A percentile compares a stretch with the other conserved stretches of the same genome.
Conservation (phyloP, 2,888 invertebrate genomes). For the Liodrosophila aerea region DNA sequence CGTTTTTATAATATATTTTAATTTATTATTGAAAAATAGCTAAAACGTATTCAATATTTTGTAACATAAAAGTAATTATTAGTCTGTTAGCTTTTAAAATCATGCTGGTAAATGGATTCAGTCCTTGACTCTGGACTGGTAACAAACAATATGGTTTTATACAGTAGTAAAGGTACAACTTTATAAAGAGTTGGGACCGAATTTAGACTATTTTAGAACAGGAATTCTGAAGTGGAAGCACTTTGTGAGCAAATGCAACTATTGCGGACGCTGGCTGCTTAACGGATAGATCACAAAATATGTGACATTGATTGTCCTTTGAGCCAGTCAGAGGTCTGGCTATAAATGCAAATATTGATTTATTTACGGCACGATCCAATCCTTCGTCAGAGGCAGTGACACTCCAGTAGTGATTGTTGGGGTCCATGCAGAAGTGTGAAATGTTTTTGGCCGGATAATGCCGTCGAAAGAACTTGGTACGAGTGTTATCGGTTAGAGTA, state of each 20-base stretch:
- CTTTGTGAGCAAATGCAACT: conserved; percentile 84
- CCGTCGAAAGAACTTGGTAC: conserved; percentile 92
- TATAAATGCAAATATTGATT: conserved; percentile 96
- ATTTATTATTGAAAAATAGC: too few species aligned
- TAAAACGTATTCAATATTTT: too few species aligned
- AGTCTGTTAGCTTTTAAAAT: too few species aligned
- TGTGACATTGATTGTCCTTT: conserved; percentile 97
- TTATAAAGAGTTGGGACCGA: too few species aligned
- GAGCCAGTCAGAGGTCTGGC: conserved; percentile 92
- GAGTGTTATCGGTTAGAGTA: conserved; percentile 96
- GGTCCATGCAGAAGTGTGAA: conserved; percentile 96
- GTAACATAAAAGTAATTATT: too few species aligned
- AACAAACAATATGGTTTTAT: too few species aligned
- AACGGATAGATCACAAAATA: conserved; percentile 96
- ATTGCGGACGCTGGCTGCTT: conserved; percentile 96
- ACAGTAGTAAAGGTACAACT: too few species aligned
- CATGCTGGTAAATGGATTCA: too few species aligned
- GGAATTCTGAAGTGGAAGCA: conserved; percentile 70
- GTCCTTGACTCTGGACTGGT: too few species aligned
- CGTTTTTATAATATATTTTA: too few species aligned
- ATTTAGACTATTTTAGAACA: conserved; percentile 38
- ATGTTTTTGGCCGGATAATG: conserved; percentile 95
- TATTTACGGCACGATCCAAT: conserved; percentile 52
- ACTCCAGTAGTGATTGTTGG: conserved; percentile 92
- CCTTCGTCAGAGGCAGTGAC: conserved; percentile 55